A percentile compares a stretch with the other conserved stretches of the same genome.
These are phyloP conservation scores for Acanthosepion lycidas DNA, from an alignment of 2,888 invertebrate species.

Conservation along the genomic window DNA sequence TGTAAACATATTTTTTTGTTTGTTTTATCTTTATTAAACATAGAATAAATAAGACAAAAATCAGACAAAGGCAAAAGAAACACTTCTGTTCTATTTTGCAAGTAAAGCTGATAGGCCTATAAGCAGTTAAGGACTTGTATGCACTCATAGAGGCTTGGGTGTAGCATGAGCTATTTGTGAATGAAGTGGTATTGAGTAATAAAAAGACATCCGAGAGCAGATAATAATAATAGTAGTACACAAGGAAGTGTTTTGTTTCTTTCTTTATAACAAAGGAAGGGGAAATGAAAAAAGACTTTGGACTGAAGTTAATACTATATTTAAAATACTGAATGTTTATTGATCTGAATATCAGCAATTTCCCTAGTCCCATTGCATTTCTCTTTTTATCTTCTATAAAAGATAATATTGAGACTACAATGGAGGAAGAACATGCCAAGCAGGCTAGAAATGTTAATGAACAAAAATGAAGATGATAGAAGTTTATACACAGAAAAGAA, in stretches of 20 bases:
- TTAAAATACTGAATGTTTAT: background rate
- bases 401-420: background rate
- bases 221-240: background rate
- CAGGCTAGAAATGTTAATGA: background rate
- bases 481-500: background rate
- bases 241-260: background rate
- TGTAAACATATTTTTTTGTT: background rate
- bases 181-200: background rate
- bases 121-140: background rate
- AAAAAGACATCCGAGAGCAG: background rate
- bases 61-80: background rate
- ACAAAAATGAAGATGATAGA: background rate
- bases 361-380: background rate
- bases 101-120: background rate
- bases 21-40: background rate
- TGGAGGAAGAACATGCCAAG: background rate
- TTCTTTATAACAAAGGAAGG: background rate
- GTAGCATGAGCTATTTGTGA: background rate
- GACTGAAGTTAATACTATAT: background rate
- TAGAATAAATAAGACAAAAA: background rate
- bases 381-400: background rate
- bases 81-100: conserved; percentile 4
- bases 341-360: too few species aligned
- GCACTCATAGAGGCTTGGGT: background rate
- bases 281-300: background rate